Evolutionary conservation across 2,113 vertebrate species (phyloP).

Genomic region (Vidua chalybeata): DNA sequence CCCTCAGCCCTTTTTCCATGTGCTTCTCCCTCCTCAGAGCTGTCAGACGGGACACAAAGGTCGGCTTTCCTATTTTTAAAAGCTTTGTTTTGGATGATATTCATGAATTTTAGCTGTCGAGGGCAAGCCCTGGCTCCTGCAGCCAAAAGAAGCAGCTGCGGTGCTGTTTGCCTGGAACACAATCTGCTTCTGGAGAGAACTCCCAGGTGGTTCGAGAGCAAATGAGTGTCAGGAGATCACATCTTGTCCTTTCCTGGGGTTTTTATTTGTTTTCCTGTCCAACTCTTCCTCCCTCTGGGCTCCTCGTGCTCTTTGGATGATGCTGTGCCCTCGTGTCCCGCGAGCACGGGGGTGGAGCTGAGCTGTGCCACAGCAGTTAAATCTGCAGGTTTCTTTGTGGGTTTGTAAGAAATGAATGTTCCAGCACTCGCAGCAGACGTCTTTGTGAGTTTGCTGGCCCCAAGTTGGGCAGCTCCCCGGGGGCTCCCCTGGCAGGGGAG

Average conservation of each 20-base stretch:
- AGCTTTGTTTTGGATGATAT: constrained; percentile 21
- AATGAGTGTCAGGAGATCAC: background rate
- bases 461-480: too few species aligned
- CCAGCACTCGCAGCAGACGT: too few species aligned
- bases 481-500: too few species aligned
- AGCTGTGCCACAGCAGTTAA: background rate
- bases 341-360: background rate
- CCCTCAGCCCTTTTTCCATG: background rate
- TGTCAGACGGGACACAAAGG: background rate
- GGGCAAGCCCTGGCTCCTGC: background rate
- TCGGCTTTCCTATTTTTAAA: background rate
- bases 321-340: background rate
- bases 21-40: background rate
- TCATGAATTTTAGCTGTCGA: background rate
- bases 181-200: constrained; percentile 12
- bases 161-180: constrained; percentile 21
- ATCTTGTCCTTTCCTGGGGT: background rate
- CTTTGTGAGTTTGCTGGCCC: too few species aligned
- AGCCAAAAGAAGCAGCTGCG: constrained; percentile 44
- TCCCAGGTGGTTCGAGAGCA: constrained; percentile 28
- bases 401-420: accelerated
- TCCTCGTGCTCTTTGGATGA: background rate
- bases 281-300: background rate
- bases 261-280: constrained; percentile 16
- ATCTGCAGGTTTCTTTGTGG: background rate